These are phyloP conservation scores for Turnix velox DNA, from an alignment of 2,113 vertebrate species.

Conservation along the genomic window DNA sequence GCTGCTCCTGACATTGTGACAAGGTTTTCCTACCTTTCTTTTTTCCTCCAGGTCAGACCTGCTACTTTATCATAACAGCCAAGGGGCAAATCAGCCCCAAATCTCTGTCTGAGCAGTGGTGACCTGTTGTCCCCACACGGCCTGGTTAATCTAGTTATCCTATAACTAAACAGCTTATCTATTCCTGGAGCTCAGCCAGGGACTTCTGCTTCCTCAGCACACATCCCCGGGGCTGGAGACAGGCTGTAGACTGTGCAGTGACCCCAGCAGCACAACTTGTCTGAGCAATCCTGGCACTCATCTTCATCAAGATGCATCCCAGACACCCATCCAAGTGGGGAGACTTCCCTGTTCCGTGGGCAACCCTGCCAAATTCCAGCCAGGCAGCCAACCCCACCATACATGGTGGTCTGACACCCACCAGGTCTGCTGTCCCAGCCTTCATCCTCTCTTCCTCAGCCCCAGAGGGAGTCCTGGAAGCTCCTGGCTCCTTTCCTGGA, in stretches of 20 bases:
- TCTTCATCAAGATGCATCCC: not conserved
- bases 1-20: not conserved
- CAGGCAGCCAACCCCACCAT: not conserved
- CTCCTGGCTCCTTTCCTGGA: not conserved
- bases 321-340: not conserved
- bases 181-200: slow-evolving; percentile 11
- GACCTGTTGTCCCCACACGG: not conserved
- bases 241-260: not conserved
- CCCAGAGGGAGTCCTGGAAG: not conserved
- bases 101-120: not conserved
- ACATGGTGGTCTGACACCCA: not conserved
- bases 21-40: not conserved
- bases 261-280: slow-evolving; percentile 6
- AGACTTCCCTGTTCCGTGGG: not conserved
- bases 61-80: not conserved
- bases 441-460: not conserved
- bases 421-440: not conserved
- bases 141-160: slow-evolving; percentile 52
- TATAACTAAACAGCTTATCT: slow-evolving; percentile 43
- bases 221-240: not conserved
- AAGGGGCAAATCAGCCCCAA: not conserved
- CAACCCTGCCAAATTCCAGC: not conserved
- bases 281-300: not conserved
- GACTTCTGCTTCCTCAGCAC: slow-evolving; percentile 34
- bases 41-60: not conserved